These are phyloP conservation scores for Ammodytes marinus DNA, from an alignment of 2,113 vertebrate genomes.

Conservation along the genomic window DNA sequence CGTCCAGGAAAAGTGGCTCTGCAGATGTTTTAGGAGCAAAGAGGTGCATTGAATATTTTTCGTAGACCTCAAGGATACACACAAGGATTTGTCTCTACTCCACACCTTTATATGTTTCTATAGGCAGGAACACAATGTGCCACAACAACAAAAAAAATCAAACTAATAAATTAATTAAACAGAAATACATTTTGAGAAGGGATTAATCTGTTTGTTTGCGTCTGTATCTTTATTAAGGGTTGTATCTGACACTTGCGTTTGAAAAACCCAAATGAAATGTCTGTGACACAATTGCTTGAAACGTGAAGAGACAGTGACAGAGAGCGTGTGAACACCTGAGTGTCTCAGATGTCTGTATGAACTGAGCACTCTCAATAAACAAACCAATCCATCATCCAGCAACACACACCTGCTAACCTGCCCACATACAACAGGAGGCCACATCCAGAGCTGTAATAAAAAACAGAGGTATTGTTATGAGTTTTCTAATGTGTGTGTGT, in stretches of 20 bases:
- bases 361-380: neutral
- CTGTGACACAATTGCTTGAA: neutral
- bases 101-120: neutral
- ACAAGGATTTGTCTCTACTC: neutral
- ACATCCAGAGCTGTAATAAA: slow-evolving; percentile 33
- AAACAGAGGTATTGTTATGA: slow-evolving; percentile 22
- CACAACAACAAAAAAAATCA: neutral
- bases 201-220: no score
- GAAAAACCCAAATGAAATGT: neutral
- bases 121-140: neutral
- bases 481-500: neutral
- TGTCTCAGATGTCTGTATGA: neutral
- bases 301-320: neutral
- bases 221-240: neutral
- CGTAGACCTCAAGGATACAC: neutral
- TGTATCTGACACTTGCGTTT: neutral
- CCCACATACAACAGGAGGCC: slow-evolving; percentile 15
- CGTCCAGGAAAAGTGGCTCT: no score
- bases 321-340: neutral
- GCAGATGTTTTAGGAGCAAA: neutral
- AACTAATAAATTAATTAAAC: neutral
- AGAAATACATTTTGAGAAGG: no score
- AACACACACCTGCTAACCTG: slow-evolving; percentile 21
- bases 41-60: neutral
- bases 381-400: neutral